A percentile compares a stretch with the other conserved stretches of the same genome.
These are phyloP conservation scores for Pangasianodon hypophthalmus DNA, from an alignment of 2,113 vertebrate genomes.

Conservation along the genomic window DNA sequence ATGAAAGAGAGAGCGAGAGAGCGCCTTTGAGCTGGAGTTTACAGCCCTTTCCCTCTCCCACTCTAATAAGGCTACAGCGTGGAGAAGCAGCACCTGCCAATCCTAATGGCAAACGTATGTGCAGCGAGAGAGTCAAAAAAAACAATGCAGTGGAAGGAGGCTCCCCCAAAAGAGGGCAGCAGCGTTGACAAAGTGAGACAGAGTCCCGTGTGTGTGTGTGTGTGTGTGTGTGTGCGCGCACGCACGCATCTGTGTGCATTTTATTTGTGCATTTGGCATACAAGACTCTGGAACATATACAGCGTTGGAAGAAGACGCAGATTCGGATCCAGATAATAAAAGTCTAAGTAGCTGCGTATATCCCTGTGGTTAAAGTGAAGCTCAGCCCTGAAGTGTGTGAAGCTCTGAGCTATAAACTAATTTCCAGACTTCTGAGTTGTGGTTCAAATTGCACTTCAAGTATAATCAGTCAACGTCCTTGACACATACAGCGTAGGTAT, in stretches of 20 bases:
- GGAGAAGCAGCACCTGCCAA: slow-evolving; percentile 73
- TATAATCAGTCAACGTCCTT: background rate
- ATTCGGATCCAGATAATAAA: slow-evolving; percentile 41
- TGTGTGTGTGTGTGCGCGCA: slow-evolving; percentile 15
- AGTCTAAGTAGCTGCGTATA: slow-evolving; percentile 22
- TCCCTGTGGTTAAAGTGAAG: slow-evolving; percentile 21
- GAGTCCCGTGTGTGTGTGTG: slow-evolving; percentile 8
- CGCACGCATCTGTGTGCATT: slow-evolving; percentile 5
- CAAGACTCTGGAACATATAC: slow-evolving; percentile 42
- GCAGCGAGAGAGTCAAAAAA: slow-evolving; percentile 29
- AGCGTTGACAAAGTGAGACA: slow-evolving; percentile 34
- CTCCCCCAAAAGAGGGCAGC: slow-evolving; percentile 51
- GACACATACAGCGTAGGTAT: background rate
- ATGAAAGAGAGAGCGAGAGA: slow-evolving; percentile 5
- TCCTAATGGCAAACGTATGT: slow-evolving; percentile 75
- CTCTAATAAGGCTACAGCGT: slow-evolving; percentile 63
- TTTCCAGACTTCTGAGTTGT: slow-evolving; percentile 18
- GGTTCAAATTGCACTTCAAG: background rate
- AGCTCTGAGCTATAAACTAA: slow-evolving; percentile 21
- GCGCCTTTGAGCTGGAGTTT: slow-evolving; percentile 47
- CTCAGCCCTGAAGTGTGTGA: slow-evolving; percentile 46
- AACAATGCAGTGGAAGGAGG: background rate
- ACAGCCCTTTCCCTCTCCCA: slow-evolving; percentile 52
- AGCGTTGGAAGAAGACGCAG: slow-evolving; percentile 34
- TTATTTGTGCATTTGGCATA: slow-evolving; percentile 21